Evolutionary conservation across 2,113 vertebrate genomes (phyloP).

Genomic region (human): GRCh38 chr14:62319001-62319500

Average conservation of each 20-base stretch:
- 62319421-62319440: not conserved
- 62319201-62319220: not conserved
- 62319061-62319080: not conserved
- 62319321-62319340: not conserved
- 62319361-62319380: not conserved
- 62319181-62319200: not conserved
- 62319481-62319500: not conserved
- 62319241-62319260: not conserved
- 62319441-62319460: not conserved
- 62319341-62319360: not conserved
- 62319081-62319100: not conserved
- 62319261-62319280: not conserved
- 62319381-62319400: not conserved
- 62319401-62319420: not conserved
- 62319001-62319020: conserved; percentile 3
- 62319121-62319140: not conserved
- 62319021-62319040: not conserved
- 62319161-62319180: not conserved
- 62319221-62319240: not conserved
- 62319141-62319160: not conserved
- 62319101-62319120: not conserved
- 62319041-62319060: not conserved
- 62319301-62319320: not conserved
- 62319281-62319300: not conserved
- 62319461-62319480: not conserved